Base-by-base conservation (phyloP, 2,888 invertebrate species). In the Catocala fraxini region DNA sequence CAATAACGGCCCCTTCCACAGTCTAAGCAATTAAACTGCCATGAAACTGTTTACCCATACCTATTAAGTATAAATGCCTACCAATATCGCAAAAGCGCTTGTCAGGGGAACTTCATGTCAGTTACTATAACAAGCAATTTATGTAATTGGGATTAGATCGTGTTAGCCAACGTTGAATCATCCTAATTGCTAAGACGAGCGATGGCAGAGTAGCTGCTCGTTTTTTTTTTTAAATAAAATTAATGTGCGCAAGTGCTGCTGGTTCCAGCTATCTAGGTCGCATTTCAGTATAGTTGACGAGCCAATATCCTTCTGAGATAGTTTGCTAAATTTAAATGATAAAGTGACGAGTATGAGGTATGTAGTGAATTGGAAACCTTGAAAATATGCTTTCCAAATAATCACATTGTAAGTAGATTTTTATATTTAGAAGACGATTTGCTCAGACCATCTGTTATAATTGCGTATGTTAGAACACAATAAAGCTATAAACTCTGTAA, bases 111-210 rank as follows among this genome's bases (percentile, higher is more conserved):
- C 55, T 51, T 59, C 59, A 48, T 63, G 66, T 69, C 56, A 61
- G 59, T 63, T 61, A 59, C 45, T 55, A 51, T 64, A 73, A 77
- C 69, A 67, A 71, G 71, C 82, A 82, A 84, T 86, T 74, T 68
- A 72, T 74, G 75, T 85, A 83, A 87, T 86, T 82, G 85, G 66
- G 79, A 80, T 81, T 81, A 83, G 84, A 75, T 82, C 76, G 59
- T 47, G 65, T 65, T 65, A 57, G 54, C 39, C n/a, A 56, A 63
- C 58, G 61, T 45, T 55, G 56, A 41, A 45, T 76, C 77, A 58
- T 53, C 25, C 48, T 46, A 45, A 69, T 81, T 77, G 76, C 70
- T 65, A 63, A 68, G 59, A 71, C 56, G 25, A 4, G 25, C 25
- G 53, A 12, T 45, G 35, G 25, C 45, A 49, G 51, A 47, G 45